Percentiles rank a stretch among this genome's conserved stretches.
Evolutionary conservation across 2,888 invertebrate species (phyloP).

Genomic region (Saturnia pavonia): DNA sequence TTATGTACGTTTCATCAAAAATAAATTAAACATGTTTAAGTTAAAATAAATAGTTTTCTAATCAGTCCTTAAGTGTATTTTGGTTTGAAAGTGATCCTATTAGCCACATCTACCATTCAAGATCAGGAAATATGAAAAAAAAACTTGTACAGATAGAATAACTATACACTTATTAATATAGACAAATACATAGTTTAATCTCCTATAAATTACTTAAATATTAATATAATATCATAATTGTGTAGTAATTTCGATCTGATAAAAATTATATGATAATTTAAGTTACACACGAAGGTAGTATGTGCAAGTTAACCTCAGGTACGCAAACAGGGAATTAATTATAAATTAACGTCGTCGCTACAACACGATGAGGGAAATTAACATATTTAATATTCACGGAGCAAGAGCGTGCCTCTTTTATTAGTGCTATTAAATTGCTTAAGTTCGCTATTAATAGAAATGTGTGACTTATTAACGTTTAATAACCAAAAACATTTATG

Average conservation of each 20-base stretch:
- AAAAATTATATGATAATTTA: conserved; percentile 4
- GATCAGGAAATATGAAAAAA: too few relatives aligned
- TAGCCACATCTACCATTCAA: too few relatives aligned
- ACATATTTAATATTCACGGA: conserved; percentile 39
- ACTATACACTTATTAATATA: too few relatives aligned
- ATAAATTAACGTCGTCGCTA: conserved; percentile 34
- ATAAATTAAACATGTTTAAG: too few relatives aligned
- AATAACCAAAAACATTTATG: conserved; percentile 15
- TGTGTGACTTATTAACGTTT: conserved; percentile 12
- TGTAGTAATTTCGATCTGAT: not conserved
- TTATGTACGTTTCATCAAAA: too few relatives aligned
- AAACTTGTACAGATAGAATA: too few relatives aligned
- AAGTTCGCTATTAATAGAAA: conserved; percentile 24
- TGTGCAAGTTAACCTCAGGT: conserved; percentile 17
- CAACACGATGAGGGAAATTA: conserved; percentile 27
- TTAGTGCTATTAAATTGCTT: conserved; percentile 31
- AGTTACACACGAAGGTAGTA: conserved; percentile 16
- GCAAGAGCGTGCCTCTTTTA: conserved; percentile 33
- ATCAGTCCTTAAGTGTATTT: too few relatives aligned
- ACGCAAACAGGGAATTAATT: conserved; percentile 32
- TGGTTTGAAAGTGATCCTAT: too few relatives aligned
- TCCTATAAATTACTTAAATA: too few relatives aligned
- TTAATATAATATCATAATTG: too few relatives aligned
- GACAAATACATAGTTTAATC: too few relatives aligned
- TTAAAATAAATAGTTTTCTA: too few relatives aligned